Percentiles rank a stretch among this genome's conserved stretches.
These are phyloP conservation scores for Centruroides sculpturatus DNA, from an alignment of 1,140 invertebrate species.

Conservation along the genomic window DNA sequence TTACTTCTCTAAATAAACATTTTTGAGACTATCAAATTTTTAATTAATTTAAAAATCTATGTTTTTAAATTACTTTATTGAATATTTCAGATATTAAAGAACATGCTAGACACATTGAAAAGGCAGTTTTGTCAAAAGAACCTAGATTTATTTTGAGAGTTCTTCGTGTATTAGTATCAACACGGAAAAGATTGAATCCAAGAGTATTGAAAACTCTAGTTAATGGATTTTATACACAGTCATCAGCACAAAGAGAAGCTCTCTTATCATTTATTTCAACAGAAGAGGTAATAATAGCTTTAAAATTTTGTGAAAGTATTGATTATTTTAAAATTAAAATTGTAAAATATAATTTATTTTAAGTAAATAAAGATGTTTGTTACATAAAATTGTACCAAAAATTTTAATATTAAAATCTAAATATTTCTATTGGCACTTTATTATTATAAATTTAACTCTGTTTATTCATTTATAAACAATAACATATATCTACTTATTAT, in stretches of 20 bases:
- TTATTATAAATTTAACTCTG: too few species aligned
- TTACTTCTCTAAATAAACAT: too few species aligned
- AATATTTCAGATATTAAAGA: constrained; percentile 63
- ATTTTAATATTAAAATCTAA: too few species aligned
- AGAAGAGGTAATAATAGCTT: not conserved
- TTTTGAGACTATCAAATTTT: too few species aligned
- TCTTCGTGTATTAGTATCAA: constrained; percentile 67
- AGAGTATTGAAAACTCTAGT: constrained; percentile 68
- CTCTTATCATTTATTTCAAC: constrained; percentile 56
- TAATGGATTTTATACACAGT: constrained; percentile 51
- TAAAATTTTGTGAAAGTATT: too few species aligned
- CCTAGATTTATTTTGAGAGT: constrained; percentile 82
- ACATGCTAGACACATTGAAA: constrained; percentile 86
- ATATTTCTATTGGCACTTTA: too few species aligned
- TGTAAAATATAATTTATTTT: too few species aligned
- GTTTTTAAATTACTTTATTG: not conserved
- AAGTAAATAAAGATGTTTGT: too few species aligned
- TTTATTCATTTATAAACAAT: too few species aligned
- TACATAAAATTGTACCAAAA: too few species aligned
- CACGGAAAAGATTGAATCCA: constrained; percentile 71
- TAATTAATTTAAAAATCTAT: not conserved
- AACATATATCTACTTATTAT: too few species aligned
- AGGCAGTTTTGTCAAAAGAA: constrained; percentile 84
- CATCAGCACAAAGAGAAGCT: constrained; percentile 53
- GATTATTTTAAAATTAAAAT: too few species aligned